These are phyloP conservation scores for Sylvicola cinctus DNA, from an alignment of 2,888 invertebrate species.

Conservation along the genomic window DNA sequence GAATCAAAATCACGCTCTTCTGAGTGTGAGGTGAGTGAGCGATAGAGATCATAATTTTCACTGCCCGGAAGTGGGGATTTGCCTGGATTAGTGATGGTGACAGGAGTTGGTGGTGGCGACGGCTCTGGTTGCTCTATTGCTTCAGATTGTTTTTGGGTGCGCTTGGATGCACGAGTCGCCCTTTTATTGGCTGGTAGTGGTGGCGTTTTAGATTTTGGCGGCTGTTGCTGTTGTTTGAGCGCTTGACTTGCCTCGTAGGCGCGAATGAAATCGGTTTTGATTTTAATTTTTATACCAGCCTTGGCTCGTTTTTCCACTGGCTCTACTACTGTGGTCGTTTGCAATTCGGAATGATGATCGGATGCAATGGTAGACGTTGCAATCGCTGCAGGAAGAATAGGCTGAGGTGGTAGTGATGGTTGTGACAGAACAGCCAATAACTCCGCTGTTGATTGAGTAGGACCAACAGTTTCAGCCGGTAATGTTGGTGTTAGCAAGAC, in stretches of 20 bases:
- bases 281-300: conserved; percentile 3
- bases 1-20: conserved; percentile 24
- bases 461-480: conserved; percentile 17
- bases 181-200: not conserved
- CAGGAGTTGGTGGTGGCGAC: too few species aligned
- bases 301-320: conserved; percentile 2
- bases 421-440: conserved; percentile 8
- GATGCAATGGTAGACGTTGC: not conserved
- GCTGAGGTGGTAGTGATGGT: conserved; percentile 2
- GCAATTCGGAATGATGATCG: too few species aligned
- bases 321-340: not conserved
- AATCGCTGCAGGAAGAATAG: not conserved
- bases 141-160: too few species aligned
- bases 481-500: conserved; percentile 17
- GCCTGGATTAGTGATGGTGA: too few species aligned
- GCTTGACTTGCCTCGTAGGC: too few species aligned
- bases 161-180: not conserved
- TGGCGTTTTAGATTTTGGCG: too few species aligned
- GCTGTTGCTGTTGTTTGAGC: too few species aligned
- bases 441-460: conserved; percentile 8
- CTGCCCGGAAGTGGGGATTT: conserved; percentile 31
- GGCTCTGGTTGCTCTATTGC: too few species aligned
- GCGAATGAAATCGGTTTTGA: conserved; percentile 1
- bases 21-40: too few species aligned
- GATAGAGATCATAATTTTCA: conserved; percentile 30